Base-by-base conservation (phyloP, 2,113 vertebrate genomes). In the Aleadryas rufinucha region DNA sequence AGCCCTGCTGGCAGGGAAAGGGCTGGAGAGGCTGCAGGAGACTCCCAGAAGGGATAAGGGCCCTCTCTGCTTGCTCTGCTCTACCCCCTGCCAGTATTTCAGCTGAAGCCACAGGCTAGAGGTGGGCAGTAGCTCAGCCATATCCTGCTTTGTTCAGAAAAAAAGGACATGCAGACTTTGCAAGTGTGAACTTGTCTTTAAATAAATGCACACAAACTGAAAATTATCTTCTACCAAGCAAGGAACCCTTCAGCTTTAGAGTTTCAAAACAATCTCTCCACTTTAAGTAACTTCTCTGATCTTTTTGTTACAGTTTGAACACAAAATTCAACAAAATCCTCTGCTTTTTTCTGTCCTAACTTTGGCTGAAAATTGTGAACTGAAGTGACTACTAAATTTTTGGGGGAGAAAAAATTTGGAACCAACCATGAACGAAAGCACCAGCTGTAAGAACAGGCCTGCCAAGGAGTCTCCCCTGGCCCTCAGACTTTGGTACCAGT, bases 371-470 rank as follows among this genome's bases (percentile, higher is more conserved):
- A 87, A 71, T 8, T 24, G 3, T 41, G 41, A 89, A 47, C 7
- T 6, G 1, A 39, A 77, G 9, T 7, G 21, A 45, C 9, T 50
- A 21, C 6, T 39, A 80, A 42, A 14, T 17, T 11, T 35, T 82
- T n/a, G 7, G 1, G 1, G 16, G 16, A 7, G 0, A 1, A 5
- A 5, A 19, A 6, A 13, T 3, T n/a, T 39, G 15, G 19, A 95
- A 16, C 9, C 4, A 50, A 3, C 9, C 11, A 15, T 6, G 18
- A 61, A 41, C 0, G 0, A 71, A 70, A 87, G 20, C 1, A 0
- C 5, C 33, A 78, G 20, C 39, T 92, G 5, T 35, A 84, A 44
- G 54, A 86, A 75, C 10, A 66, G 21, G 6, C 3, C 15, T 65
- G 24, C 28, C 54, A 64, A 68, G 44, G n/a, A 42, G 12, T 6